Evolutionary conservation across 2,888 invertebrate genomes (phyloP), one percentile per base, ranked within the genome.

Genomic region (Ypsolopha sequella): DNA sequence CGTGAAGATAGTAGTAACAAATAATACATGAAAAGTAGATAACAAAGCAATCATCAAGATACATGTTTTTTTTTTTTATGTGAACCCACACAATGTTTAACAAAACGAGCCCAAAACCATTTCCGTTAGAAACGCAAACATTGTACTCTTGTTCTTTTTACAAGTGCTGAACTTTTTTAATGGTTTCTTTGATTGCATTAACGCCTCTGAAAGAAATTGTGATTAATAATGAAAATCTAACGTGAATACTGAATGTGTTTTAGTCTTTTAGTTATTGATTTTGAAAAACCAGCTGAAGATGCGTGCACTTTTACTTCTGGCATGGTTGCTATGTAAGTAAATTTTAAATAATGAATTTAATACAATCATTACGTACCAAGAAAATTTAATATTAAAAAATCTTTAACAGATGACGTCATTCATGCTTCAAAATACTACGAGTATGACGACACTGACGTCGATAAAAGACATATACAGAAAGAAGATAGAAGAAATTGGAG

Each of bases 401-500:
- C 58, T 58, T 56, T 78, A 75, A 38, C 70, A 84, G 84, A 84
- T 70, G 72, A 84, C 60, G 60, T 81, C 52, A 58, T 80, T 52
- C 66, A 70, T 33, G 60, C 64, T 38, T 73, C 70, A 39, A 68
- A 61, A 51, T 66, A 60, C 60, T 82, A 75, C 53, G 84, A 85
- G 55, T 81, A 84, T 53, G 80, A 80, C 2, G 82, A 85, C 24
- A 24, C 24, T 24, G 24, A 24, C 43, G 50, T 62, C 8, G 77
- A 80, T 13, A 80, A 76, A 58, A 70, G 76, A 51, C 79, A 78
- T 55, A 63, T 70, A 1, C 56, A 74, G 39, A 58, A 73, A 48
- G 78, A 80, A 3, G 82, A 84, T 39, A 66, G 81, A 55, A 67
- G 80, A 41, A 79, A 73, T 55, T 82, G 78, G 78, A 74, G 82